phyloP scores from a whole-genome alignment of 2,113 vertebrate species.

The Campylorhamphus procurvoides region DNA sequence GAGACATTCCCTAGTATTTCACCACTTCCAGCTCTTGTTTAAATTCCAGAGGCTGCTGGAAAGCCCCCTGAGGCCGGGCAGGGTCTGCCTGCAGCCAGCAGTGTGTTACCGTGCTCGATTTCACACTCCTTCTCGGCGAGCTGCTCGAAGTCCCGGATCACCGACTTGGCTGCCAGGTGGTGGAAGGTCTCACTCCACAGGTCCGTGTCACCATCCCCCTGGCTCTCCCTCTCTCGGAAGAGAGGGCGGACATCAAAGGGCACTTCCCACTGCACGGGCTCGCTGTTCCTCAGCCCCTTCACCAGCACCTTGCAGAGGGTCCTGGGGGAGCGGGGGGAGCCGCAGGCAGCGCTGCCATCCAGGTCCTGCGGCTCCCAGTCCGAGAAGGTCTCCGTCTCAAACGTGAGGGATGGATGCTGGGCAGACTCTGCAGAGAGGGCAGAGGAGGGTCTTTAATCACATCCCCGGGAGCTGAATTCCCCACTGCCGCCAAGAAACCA shows the following conservation, averaged over 20 bases:
- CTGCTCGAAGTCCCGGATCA: slow-evolving; percentile 92
- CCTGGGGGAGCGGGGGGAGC: background rate
- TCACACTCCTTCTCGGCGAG: slow-evolving; percentile 87
- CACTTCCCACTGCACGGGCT: slow-evolving; percentile 88
- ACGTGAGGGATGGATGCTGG: slow-evolving; percentile 76
- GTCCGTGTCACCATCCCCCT: slow-evolving; percentile 76
- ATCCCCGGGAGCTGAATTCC: background rate
- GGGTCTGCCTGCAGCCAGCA: background rate
- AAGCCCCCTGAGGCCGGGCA: background rate
- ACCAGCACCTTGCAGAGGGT: slow-evolving; percentile 85
- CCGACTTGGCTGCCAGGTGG: slow-evolving; percentile 89
- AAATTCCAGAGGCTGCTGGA: background rate
- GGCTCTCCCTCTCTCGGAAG: slow-evolving; percentile 74
- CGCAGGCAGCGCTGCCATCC: background rate
- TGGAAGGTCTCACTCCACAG: slow-evolving; percentile 95
- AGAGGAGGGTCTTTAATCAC: background rate
- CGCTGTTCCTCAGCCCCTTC: slow-evolving; percentile 82
- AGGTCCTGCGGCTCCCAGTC: slow-evolving; percentile 52
- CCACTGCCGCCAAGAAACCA: background rate
- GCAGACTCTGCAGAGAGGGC: slow-evolving; percentile 54
- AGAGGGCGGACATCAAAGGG: slow-evolving; percentile 84
- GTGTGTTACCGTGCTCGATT: slow-evolving; percentile 86
- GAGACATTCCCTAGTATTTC: background rate
- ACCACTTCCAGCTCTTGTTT: background rate
- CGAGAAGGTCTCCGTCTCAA: slow-evolving; percentile 49